Base-by-base conservation (phyloP, 2,113 vertebrate genomes). In the Mesoclemmys tuberculata region DNA sequence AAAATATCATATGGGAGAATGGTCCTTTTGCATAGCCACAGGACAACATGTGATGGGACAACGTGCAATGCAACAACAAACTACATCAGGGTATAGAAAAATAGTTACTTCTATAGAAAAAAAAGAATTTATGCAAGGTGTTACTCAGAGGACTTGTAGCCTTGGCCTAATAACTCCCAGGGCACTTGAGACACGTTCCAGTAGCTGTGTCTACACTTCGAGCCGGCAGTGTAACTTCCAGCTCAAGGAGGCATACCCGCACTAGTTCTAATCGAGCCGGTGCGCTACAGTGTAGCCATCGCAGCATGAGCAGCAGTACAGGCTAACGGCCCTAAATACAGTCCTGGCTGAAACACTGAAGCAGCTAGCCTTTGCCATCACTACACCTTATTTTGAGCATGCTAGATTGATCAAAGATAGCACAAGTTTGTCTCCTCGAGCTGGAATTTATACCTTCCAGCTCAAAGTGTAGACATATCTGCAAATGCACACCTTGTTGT, bases 51-150 rank as follows among this genome's bases (percentile, higher is more conserved):
- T 55, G 27, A 46, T 46, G 46, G 85, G 86, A 82, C 77, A 92
- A 79, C 95, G 88, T 91, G 87, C 80, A 96, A 13, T 52, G 93
- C 89, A 96, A 93, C 90, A 92, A 68, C 77, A 93, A 96, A 68
- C 90, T 90, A 82, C 89, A 95, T 92, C 91, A 96, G 85, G 58
- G 82, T 82, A 96, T 95, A 94, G 13, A 93, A 35, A 92, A 5
- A 56, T 51, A 95, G 84, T 93, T 97, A 96, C 92, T 96, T 97
- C 84, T 93, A 92, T 89, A 91, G 77, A 86, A 51, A 93, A 61
- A 83, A 84, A 51, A 84, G 27, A 86, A 86, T 96, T 96, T 84
- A 71, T 22, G 26, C 14, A 58, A 26, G 10, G 55, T 87, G 55
- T 80, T 88, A 80, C 84, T 85, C 0, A 5, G 27, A 5, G 27